Evolutionary conservation across 2,797 vertebrate genomes (phyloP).

Genomic region (Thripadectes ignobilis): DNA sequence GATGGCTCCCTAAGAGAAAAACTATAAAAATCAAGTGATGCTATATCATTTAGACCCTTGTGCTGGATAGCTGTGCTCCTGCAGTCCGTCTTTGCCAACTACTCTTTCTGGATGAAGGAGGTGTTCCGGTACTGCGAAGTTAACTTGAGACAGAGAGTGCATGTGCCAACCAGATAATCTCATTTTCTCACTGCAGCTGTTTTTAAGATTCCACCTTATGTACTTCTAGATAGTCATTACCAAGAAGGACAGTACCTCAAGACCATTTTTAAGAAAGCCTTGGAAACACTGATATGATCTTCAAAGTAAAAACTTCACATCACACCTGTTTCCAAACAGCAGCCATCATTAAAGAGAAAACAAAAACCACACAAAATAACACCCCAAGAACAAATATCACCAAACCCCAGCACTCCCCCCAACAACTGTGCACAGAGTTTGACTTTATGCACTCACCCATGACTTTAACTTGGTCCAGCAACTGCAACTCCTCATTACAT

Average conservation of each 20-base stretch:
- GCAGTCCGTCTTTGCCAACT: background rate
- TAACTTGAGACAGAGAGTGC: background rate
- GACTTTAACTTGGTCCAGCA: background rate
- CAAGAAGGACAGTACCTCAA: background rate
- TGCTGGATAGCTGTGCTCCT: background rate
- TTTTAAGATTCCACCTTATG: background rate
- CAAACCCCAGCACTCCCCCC: no score
- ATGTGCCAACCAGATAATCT: background rate
- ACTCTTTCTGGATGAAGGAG: background rate
- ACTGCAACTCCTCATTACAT: background rate
- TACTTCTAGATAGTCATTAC: background rate
- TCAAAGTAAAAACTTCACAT: background rate
- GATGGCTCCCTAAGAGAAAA: background rate
- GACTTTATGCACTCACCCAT: background rate
- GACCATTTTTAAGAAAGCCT: background rate
- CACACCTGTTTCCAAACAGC: background rate
- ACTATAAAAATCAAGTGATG: background rate
- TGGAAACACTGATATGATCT: background rate
- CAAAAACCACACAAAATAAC: background rate
- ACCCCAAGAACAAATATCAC: background rate
- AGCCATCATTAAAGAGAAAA: background rate
- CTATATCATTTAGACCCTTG: background rate
- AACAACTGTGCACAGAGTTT: background rate
- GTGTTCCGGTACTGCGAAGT: background rate
- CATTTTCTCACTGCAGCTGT: background rate